phyloP scores from a whole-genome alignment of 2,113 vertebrate species.

The Montifringilla adamsi region DNA sequence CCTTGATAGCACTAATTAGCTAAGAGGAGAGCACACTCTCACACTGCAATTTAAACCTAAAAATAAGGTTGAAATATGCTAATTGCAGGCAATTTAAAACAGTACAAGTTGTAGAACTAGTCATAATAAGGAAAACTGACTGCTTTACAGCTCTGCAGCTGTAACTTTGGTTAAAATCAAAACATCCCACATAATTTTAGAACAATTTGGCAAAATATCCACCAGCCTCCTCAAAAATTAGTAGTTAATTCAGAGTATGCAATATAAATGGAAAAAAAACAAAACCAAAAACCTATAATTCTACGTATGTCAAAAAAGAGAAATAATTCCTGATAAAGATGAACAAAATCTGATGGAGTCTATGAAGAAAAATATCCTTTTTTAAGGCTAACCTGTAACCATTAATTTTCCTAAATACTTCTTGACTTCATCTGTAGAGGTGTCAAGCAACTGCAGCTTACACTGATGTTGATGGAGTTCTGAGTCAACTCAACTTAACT shows the following conservation, averaged over 20 bases:
- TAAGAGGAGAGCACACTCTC: slow-evolving; percentile 87
- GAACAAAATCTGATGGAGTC: background rate
- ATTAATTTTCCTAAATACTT: background rate
- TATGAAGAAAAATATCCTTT: background rate
- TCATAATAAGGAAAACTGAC: slow-evolving; percentile 85
- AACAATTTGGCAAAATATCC: slow-evolving; percentile 73
- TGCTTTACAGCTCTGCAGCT: slow-evolving; percentile 79
- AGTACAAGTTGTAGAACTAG: slow-evolving; percentile 83
- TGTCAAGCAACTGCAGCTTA: background rate
- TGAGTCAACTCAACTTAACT: background rate
- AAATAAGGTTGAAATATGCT: slow-evolving; percentile 93
- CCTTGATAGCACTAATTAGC: slow-evolving; percentile 98
- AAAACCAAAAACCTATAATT: background rate
- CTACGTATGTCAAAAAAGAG: background rate
- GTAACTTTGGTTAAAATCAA: slow-evolving; percentile 80
- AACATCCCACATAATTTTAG: slow-evolving; percentile 72
- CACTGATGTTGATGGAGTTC: background rate
- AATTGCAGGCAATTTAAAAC: slow-evolving; percentile 90
- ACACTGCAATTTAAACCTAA: slow-evolving; percentile 93
- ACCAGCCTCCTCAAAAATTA: slow-evolving; percentile 35
- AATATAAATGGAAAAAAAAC: background rate
- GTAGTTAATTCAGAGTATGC: background rate
- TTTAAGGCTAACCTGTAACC: background rate
- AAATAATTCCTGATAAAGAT: background rate
- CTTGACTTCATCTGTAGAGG: background rate